These are phyloP conservation scores for Stigmatopora nigra DNA, from an alignment of 2,113 vertebrate species.

Conservation along the genomic window DNA sequence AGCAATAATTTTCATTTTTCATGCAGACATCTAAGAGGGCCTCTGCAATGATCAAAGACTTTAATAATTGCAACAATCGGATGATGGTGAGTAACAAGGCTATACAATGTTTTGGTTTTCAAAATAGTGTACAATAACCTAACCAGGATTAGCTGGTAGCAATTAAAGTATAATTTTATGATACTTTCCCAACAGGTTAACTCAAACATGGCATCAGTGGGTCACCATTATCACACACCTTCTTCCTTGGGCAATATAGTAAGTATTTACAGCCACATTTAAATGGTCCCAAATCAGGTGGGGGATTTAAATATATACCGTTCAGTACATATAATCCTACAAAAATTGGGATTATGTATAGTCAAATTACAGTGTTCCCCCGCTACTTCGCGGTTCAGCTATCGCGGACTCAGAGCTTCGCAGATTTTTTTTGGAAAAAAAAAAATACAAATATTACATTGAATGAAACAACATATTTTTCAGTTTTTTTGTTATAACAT, in stretches of 20 bases:
- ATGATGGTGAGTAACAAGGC: constrained; percentile 14
- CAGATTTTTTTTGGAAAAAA: too few relatives aligned
- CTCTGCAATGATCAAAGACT: neutral
- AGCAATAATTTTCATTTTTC: neutral
- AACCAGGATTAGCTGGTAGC: too few relatives aligned
- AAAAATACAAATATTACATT: too few relatives aligned
- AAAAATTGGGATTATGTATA: neutral
- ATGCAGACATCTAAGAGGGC: neutral
- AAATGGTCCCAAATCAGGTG: neutral
- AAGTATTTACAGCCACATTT: constrained; percentile 22
- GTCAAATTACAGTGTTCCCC: too few relatives aligned
- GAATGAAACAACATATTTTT: too few relatives aligned
- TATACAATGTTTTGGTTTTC: neutral
- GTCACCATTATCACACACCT: neutral
- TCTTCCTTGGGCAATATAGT: constrained; percentile 11
- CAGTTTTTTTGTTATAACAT: too few relatives aligned
- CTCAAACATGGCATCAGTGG: neutral
- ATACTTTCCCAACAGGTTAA: neutral
- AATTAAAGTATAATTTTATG: neutral
- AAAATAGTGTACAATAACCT: neutral
- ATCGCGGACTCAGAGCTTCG: too few relatives aligned
- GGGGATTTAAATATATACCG: neutral
- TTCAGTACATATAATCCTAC: neutral
- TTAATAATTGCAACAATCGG: fast-evolving
- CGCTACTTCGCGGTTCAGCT: too few relatives aligned